Evolutionary conservation across 2,797 vertebrate species (phyloP).

Genomic region (Aplochiton taeniatus): DNA sequence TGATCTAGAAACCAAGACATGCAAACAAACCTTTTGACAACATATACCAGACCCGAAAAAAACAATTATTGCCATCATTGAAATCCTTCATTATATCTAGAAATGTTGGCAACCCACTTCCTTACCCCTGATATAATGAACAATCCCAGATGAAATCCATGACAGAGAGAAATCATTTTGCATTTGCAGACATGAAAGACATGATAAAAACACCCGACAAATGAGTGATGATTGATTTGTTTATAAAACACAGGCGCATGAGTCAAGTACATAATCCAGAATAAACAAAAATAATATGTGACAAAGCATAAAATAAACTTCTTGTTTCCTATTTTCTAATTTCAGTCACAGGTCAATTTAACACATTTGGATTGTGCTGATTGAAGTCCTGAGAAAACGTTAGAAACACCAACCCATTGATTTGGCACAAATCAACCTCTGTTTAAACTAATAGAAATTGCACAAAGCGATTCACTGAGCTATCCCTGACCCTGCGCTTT

Average conservation of each 20-base stretch:
- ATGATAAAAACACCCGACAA: too few relatives aligned
- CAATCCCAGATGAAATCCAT: too few relatives aligned
- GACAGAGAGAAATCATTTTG: too few relatives aligned
- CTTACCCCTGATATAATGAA: too few relatives aligned
- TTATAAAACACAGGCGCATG: too few relatives aligned
- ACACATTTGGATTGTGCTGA: slow-evolving; percentile 50
- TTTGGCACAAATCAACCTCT: slow-evolving; percentile 57
- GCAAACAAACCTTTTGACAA: too few relatives aligned
- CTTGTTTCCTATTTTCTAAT: slow-evolving; percentile 22
- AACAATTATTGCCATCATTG: too few relatives aligned
- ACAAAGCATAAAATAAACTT: slow-evolving; percentile 38
- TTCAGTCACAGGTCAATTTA: slow-evolving; percentile 40
- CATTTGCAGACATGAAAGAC: not conserved
- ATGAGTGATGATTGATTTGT: too few relatives aligned
- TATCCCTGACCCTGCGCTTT: slow-evolving; percentile 17
- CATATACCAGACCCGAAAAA: too few relatives aligned
- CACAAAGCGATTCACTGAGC: slow-evolving; percentile 43
- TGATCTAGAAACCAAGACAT: too few relatives aligned
- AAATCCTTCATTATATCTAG: too few relatives aligned
- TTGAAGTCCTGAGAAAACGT: slow-evolving; percentile 63
- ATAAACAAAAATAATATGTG: slow-evolving; percentile 3
- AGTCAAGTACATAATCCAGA: slow-evolving; percentile 28
- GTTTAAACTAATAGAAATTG: slow-evolving; percentile 40
- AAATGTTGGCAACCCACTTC: too few relatives aligned
- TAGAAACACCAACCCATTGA: slow-evolving; percentile 42